A percentile compares a stretch with the other conserved stretches of the same genome.
These are phyloP conservation scores for Ginglymostoma cirratum DNA, from an alignment of 2,113 vertebrate species.

Conservation along the genomic window DNA sequence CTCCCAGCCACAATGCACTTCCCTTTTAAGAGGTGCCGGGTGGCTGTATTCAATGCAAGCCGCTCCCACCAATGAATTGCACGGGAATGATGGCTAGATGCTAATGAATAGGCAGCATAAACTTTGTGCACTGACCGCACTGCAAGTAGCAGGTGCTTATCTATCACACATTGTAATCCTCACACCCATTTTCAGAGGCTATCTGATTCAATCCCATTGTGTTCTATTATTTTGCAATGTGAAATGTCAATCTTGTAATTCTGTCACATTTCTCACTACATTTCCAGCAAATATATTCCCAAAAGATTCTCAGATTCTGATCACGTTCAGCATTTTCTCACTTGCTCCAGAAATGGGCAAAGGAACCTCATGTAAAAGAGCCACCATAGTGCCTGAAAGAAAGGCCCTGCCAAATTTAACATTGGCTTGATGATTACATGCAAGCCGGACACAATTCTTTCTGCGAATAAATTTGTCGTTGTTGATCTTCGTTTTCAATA, in stretches of 20 bases:
- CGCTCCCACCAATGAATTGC: too few species aligned
- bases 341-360: background rate
- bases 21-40: too few species aligned
- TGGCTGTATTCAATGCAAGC: too few species aligned
- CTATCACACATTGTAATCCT: too few species aligned
- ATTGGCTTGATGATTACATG: background rate
- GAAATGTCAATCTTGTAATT: background rate
- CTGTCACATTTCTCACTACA: background rate
- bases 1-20: too few species aligned
- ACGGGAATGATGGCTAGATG: too few species aligned
- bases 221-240: background rate
- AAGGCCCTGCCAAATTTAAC: background rate
- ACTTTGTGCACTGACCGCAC: too few species aligned
- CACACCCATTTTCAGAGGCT: background rate
- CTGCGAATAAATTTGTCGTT: background rate
- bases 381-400: background rate
- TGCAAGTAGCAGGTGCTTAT: too few species aligned
- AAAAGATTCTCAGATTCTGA: background rate
- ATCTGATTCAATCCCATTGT: background rate
- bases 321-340: background rate
- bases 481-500: background rate
- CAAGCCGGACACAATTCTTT: background rate
- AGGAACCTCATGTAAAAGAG: background rate
- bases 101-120: too few species aligned
- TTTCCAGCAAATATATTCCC: background rate